Percentiles rank a stretch among this genome's conserved stretches.
phyloP scores from a whole-genome alignment of 2,797 vertebrate genomes.

The Sebastes iracundus region DNA sequence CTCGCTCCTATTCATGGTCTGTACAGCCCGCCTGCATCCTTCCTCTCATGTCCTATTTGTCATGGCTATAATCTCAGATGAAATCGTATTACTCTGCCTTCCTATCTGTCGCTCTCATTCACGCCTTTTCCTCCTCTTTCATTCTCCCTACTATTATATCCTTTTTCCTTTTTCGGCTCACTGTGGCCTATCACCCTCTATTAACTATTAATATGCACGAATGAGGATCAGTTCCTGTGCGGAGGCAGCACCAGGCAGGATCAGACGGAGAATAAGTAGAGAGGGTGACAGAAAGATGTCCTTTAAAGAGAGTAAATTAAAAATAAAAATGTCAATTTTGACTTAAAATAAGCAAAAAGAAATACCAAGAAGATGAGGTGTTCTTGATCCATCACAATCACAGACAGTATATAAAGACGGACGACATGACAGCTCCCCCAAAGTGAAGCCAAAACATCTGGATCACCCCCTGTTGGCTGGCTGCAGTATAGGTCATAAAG shows the following conservation, averaged over 20 bases:
- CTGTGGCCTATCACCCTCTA: not conserved
- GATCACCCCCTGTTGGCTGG: too few species aligned
- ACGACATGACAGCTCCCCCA: too few species aligned
- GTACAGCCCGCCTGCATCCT: not conserved
- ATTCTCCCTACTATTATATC: not conserved
- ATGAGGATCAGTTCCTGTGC: not conserved
- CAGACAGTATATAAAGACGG: too few species aligned
- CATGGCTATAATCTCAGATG: conserved; percentile 28
- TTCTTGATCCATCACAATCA: too few species aligned
- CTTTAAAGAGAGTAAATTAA: not conserved
- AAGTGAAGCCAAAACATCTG: too few species aligned
- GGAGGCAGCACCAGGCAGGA: not conserved
- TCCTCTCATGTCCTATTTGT: conserved; percentile 17
- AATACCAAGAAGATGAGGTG: too few species aligned
- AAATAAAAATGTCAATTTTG: not conserved
- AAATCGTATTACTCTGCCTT: conserved; percentile 19
- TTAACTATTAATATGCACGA: not conserved
- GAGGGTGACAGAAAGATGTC: not conserved
- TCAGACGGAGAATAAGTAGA: not conserved
- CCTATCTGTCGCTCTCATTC: not conserved
- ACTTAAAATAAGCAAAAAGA: not conserved
- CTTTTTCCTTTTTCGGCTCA: not conserved
- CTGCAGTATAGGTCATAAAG: too few species aligned
- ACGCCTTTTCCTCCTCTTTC: not conserved
- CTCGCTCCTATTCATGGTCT: not conserved